Evolutionary conservation across 2,113 vertebrate species (phyloP), one percentile per base, ranked within the genome.

Genomic region (Pygoscelis adeliae): DNA sequence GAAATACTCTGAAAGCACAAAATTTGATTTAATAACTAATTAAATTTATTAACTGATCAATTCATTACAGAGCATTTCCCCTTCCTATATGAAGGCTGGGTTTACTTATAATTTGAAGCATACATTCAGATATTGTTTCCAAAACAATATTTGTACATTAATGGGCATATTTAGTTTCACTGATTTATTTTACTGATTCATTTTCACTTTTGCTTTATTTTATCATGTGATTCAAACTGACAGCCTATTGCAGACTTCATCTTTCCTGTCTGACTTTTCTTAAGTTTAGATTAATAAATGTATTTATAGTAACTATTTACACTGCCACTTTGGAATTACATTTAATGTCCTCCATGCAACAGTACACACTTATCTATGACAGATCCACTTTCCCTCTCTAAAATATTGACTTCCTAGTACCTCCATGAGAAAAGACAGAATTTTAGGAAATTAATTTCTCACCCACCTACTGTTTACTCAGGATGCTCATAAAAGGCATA

Each of bases 81-180:
- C 53, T 92, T 83, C 81, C 78, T 94, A 50, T 19, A 70, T 62
- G 40, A 94, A 95, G 90, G 63, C 7, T 94, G 72, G 16, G 27
- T 19, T 96, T 84, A 71, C 59, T 88, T 90, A 38, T 34, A 96
- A 96, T 95, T 97, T 71, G 93, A 96, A 95, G 44, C 52, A 93
- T 16, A 67, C 86, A 91, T 90, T 87, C 50, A 74, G 61, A 71
- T 74, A 52, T 78, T 89, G 27, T 81, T 89, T 78, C 55, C 26
- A 83, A 90, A 91, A 70, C 18, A 71, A 3, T 34, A 42, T 73
- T 83, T 66, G 55, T 79, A 34, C 22, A 67, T 82, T 63, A 67
- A 52, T 19, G 10, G 61, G 10, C 25, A 49, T 72, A 71, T 50
- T 78, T 84, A 56, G 6, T 61, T 87, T 78, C 27, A 74, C 4